phyloP scores from a whole-genome alignment of 1,140 invertebrate species.

The Sarcophaga bullata region DNA sequence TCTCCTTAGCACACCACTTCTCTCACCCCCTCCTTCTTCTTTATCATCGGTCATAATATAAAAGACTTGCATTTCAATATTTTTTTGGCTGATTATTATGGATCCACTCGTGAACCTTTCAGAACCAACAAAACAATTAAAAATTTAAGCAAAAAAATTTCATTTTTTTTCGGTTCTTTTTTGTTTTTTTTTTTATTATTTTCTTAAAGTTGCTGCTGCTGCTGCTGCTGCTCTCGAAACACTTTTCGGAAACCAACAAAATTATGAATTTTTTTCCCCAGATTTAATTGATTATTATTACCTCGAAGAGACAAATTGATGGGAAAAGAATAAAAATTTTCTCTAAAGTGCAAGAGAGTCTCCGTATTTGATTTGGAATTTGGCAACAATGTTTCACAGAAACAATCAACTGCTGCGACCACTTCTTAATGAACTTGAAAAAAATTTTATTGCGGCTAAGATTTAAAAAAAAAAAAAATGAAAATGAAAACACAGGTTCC shows the following conservation, averaged over 20 bases:
- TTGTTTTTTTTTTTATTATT: background rate
- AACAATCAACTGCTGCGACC: too few species aligned
- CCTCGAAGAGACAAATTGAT: background rate
- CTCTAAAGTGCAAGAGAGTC: background rate
- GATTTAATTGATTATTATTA: too few species aligned
- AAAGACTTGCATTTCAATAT: background rate
- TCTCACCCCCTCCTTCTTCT: too few species aligned
- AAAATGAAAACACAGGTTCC: too few species aligned
- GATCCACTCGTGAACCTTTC: conserved; percentile 10
- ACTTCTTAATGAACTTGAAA: too few species aligned
- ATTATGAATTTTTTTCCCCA: background rate
- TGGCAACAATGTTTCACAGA: background rate
- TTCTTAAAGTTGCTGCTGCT: background rate
- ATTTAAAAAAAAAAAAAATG: too few species aligned
- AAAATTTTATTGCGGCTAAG: too few species aligned
- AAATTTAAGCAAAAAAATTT: background rate
- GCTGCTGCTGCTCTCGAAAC: background rate
- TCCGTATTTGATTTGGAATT: background rate
- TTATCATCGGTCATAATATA: too few species aligned
- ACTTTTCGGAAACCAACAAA: background rate
- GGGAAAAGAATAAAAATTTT: background rate
- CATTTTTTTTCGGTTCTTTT: background rate
- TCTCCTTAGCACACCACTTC: too few species aligned
- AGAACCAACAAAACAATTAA: background rate
- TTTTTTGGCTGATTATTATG: conserved; percentile 1